phyloP scores from a whole-genome alignment of 2,113 vertebrate species.

The Egretta garzetta region DNA sequence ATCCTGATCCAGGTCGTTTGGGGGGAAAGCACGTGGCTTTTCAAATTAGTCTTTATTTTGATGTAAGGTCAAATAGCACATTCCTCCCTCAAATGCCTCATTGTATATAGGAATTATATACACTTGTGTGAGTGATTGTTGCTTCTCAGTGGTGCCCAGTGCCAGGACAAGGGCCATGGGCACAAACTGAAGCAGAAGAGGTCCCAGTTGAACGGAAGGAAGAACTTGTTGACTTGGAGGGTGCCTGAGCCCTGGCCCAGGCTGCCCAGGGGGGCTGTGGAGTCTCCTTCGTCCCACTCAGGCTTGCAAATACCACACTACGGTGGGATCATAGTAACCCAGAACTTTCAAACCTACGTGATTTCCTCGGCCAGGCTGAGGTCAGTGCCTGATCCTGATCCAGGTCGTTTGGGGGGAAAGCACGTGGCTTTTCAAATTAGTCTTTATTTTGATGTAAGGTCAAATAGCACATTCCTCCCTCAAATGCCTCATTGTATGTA shows the following conservation, averaged over 20 bases:
- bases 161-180: too few relatives aligned
- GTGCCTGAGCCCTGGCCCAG: too few relatives aligned
- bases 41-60: neutral
- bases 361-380: neutral
- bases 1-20: neutral
- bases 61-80: neutral
- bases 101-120: neutral
- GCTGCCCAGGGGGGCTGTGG: too few relatives aligned
- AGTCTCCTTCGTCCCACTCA: neutral
- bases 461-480: neutral
- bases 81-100: neutral
- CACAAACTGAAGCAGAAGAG: too few relatives aligned
- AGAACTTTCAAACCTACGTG: neutral
- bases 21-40: neutral
- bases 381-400: neutral
- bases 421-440: neutral
- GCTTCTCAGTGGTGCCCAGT: too few relatives aligned
- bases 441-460: neutral
- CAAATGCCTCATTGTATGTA: too few relatives aligned
- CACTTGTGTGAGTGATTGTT: rapidly evolving
- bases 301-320: neutral
- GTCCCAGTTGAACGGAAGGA: too few relatives aligned
- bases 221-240: too few relatives aligned
- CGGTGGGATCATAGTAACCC: neutral
- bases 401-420: neutral